phyloP scores from a whole-genome alignment of 2,888 invertebrate species.

The Gari tellinella region DNA sequence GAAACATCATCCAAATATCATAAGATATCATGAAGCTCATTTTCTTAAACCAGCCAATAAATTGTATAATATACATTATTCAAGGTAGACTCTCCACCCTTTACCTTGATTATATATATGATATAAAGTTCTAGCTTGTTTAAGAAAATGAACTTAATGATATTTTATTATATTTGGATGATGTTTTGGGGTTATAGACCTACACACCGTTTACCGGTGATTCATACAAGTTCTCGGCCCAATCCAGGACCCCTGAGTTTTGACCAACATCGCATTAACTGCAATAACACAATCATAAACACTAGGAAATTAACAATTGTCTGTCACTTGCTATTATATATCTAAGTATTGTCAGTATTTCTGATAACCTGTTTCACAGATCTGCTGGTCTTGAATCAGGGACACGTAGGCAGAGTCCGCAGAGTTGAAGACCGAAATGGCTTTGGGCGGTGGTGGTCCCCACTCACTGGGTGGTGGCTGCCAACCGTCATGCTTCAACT shows the following conservation, averaged over 20 bases:
- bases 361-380: slow-evolving; percentile 25
- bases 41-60: too few relatives aligned
- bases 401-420: slow-evolving; percentile 32
- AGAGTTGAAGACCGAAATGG: too few relatives aligned
- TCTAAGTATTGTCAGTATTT: slow-evolving; percentile 39
- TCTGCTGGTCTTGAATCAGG: slow-evolving; percentile 32
- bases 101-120: too few relatives aligned
- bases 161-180: too few relatives aligned
- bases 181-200: too few relatives aligned
- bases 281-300: slow-evolving; percentile 31
- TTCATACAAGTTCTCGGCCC: slow-evolving; percentile 30
- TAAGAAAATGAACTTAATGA: too few relatives aligned
- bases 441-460: slow-evolving; percentile 29
- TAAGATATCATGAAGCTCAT: too few relatives aligned
- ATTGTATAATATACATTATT: too few relatives aligned
- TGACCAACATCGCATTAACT: slow-evolving; percentile 39
- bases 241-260: slow-evolving; percentile 28
- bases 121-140: too few relatives aligned
- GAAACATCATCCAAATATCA: too few relatives aligned
- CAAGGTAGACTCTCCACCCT: too few relatives aligned
- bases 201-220: too few relatives aligned
- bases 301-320: slow-evolving; percentile 30
- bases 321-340: slow-evolving; percentile 38
- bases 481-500: slow-evolving; percentile 31
- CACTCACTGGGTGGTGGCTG: slow-evolving; percentile 29